Conservation (phyloP, 2,797 vertebrate genomes). For the Periophthalmus magnuspinnatus region DNA sequence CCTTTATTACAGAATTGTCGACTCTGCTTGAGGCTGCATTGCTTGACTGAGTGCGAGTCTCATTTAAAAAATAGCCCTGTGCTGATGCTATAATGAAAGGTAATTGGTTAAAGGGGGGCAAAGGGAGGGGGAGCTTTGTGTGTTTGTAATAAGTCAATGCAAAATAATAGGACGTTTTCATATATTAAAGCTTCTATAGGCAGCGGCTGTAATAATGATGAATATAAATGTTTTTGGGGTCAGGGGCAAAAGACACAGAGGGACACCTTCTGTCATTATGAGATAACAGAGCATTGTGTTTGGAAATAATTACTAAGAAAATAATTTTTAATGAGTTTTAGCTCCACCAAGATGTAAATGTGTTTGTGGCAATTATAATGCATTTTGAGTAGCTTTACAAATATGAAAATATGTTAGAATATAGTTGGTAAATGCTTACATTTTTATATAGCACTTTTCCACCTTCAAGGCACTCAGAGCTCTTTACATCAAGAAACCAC, state of each 20-base stretch:
- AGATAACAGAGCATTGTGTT: conserved; percentile 7
- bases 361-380: neutral
- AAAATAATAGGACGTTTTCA: conserved; percentile 39
- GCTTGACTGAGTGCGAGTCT: conserved; percentile 26
- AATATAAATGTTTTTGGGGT: conserved; percentile 29
- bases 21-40: conserved; percentile 10
- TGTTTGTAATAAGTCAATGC: conserved; percentile 40
- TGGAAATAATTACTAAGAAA: conserved; percentile 4
- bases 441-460: no score
- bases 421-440: no score
- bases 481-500: no score
- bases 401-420: neutral
- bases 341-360: neutral
- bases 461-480: no score
- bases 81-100: conserved; percentile 28
- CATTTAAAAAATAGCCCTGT: conserved; percentile 35
- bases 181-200: conserved; percentile 30
- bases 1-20: neutral
- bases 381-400: neutral
- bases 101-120: conserved; percentile 25
- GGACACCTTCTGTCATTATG: neutral
- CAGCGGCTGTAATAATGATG: conserved; percentile 30
- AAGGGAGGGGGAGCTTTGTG: neutral
- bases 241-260: conserved; percentile 1
- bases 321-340: neutral